phyloP scores from a whole-genome alignment of 2,113 vertebrate genomes.

The Hiodon alosoides region DNA sequence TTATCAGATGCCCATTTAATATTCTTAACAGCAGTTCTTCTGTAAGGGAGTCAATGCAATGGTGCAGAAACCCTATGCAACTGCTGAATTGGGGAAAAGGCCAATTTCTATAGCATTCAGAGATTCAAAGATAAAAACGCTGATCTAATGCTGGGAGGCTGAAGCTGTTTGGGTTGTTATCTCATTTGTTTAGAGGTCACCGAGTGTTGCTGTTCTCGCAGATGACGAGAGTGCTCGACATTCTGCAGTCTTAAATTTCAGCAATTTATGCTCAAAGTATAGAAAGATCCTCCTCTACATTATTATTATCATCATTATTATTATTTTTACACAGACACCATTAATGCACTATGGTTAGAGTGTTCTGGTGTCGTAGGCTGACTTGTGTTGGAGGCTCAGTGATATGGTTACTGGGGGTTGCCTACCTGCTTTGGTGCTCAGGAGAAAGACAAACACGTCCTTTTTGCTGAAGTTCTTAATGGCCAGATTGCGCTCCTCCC shows the following conservation, averaged over 20 bases:
- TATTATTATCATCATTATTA: too few relatives aligned
- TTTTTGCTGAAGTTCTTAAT: constrained; percentile 85
- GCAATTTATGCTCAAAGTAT: too few relatives aligned
- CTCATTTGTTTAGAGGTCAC: constrained; percentile 63
- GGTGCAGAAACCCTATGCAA: too few relatives aligned
- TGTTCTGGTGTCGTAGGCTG: neutral
- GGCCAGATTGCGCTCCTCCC: constrained; percentile 83
- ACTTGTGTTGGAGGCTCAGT: neutral
- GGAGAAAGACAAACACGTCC: constrained; percentile 80
- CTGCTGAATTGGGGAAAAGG: too few relatives aligned
- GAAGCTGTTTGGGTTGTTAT: neutral
- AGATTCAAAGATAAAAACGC: too few relatives aligned
- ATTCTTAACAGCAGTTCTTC: too few relatives aligned
- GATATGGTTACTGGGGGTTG: neutral
- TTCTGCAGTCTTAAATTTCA: constrained; percentile 81
- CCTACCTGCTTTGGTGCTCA: constrained; percentile 87
- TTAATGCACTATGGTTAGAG: neutral
- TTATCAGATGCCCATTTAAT: too few relatives aligned
- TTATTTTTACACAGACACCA: too few relatives aligned
- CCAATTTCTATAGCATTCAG: too few relatives aligned
- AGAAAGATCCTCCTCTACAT: too few relatives aligned
- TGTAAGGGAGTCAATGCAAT: too few relatives aligned
- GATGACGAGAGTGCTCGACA: constrained; percentile 87
- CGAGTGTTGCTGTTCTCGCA: constrained; percentile 87
- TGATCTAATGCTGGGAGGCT: neutral